Conservation (phyloP, 1,140 invertebrate species). For the Drosophila albomicans region DNA sequence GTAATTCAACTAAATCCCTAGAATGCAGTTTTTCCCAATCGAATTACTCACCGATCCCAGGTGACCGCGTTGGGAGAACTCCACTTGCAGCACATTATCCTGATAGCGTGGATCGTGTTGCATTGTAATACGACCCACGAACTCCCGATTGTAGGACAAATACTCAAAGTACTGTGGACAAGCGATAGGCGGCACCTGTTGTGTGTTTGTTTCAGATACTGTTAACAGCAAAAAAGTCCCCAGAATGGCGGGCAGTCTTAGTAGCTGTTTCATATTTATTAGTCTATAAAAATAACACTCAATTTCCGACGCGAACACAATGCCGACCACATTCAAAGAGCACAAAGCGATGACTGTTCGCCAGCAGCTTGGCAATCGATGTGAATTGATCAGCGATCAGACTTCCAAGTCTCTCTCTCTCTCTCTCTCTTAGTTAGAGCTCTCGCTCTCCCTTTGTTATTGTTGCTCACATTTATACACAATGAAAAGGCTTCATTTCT, state of each 20-base stretch:
- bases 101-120: constrained; percentile 27
- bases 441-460: neutral
- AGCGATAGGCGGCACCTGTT: constrained; percentile 51
- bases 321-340: constrained; percentile 42
- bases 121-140: constrained; percentile 52
- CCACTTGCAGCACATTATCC: constrained; percentile 44
- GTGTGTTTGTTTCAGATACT: neutral
- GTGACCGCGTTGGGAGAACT: constrained; percentile 59
- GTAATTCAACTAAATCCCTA: neutral
- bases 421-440: neutral
- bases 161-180: constrained; percentile 65
- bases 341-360: constrained; percentile 45
- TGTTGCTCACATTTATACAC: neutral
- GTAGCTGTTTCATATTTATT: constrained; percentile 17
- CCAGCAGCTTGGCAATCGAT: constrained; percentile 10
- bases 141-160: constrained; percentile 39
- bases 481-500: neutral
- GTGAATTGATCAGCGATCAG: constrained; percentile 9
- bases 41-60: constrained; percentile 48
- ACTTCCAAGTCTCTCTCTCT: constrained; percentile 7
- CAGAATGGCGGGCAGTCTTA: neutral
- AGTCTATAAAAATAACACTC: neutral
- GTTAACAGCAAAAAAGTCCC: neutral
- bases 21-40: neutral
- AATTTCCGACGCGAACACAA: neutral